Base-by-base conservation (phyloP, 2,888 invertebrate genomes). In the Blomia tropicalis region DNA sequence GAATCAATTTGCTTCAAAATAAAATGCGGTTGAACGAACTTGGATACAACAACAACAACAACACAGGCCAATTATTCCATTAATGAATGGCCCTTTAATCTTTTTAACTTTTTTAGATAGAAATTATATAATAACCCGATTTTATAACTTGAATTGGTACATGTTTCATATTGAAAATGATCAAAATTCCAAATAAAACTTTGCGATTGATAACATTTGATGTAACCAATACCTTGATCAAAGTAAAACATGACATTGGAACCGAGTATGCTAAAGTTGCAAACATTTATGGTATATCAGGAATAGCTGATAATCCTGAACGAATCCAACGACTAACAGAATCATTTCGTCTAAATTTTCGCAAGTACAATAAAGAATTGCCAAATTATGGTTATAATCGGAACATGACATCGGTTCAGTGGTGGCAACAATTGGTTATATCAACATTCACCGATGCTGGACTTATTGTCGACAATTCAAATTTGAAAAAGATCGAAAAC, bases 191-290 rank as follows among this genome's bases (percentile, higher is more conserved):
- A n/a, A n/a, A n/a, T 5, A 51, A 51, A 29, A 17, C 31, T 14
- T 14, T 63, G 17, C 59, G 61, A 27, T n/a, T 76, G 23, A 79
- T 91, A 59, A 91, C 91, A 14, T 88, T 91, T 73, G 91, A 91
- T 74, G 83, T 85, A 60, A 90, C 87, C 17, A 86, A 87, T 68
- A 92, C 91, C 0, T 74, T 91, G 47, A 73, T 91, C 36, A 80
- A 81, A 69, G 84, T 87, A 70, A 79, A 80, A 58, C 75, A 79
- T 14, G 77, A 81, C 58, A 82, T 83, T n/a, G 84, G 83, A 68
- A 78, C 82, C 67, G 82, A 84, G 71, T 91, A 91, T 73, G 79
- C 80, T 7, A 77, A 80, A 66, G 79, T 84, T 62, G 88, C 83
- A 3, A 76, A 77, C 4, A 76, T 80, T 62, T 79, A 84, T 72